Evolutionary conservation across 2,888 invertebrate species (phyloP), one percentile per base, ranked within the genome.

Genomic region (Octonoba sinensis): DNA sequence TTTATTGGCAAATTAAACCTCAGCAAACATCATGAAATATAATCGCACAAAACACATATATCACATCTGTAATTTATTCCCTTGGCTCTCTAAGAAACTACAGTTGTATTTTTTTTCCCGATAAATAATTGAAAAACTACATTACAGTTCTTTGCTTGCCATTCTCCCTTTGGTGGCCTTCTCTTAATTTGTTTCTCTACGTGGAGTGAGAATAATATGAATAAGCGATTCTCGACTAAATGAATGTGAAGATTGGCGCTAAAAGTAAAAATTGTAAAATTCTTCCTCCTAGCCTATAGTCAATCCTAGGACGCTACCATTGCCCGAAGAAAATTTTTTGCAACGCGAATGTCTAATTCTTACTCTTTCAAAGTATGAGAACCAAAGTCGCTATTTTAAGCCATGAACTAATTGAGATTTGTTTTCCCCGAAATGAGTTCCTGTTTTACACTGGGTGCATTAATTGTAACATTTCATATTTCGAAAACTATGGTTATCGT

Each of bases 11-110:
- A 82, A 75, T 70, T 74, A 82, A 82, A 76, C 72, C 71, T 66
- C 67, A 70, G 70, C 82, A 72, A 73, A 79, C 79, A 82, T 76
- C 76, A 82, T 64, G 76, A 76, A 76, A 82, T 82, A 76, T 82
- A 82, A 76, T 72, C 76, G 75, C 71, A 76, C 75, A 72, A 62
- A 82, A 82, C 82, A 82, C 82, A 76, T 76, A 76, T 82, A 82
- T 82, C 82, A 82, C 82, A 82, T 82, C 82, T 76, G 76, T 76
- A 69, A 76, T 82, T 82, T 82, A 82, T 82, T 82, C 82, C 82
- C 67, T 71, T 76, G 82, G 82, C 76, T 82, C 76, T 72, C 82
- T 82, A 82, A 82, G 82, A 76, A 82, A 71, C 82, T 82, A 82
- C 82, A 82, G 36, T 76, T 76, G 75, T 82, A 67, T 65, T 69